phyloP scores from a whole-genome alignment of 2,888 invertebrate species.

The Caenorhabditis angaria region DNA sequence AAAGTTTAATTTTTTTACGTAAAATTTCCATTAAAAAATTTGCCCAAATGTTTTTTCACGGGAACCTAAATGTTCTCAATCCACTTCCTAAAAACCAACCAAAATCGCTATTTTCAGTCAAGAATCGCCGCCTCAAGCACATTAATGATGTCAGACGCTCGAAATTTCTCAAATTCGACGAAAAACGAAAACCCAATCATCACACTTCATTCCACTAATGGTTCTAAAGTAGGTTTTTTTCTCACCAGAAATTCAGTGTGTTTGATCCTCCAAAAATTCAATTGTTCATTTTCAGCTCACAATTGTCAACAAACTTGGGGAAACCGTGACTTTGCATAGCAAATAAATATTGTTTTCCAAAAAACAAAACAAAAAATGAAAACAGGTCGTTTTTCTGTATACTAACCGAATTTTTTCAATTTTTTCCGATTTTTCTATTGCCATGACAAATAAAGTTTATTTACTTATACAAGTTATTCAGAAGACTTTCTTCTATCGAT shows the following conservation, averaged over 20 bases:
- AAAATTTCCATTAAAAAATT: neutral
- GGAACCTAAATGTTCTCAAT: neutral
- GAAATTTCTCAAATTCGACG: conserved; percentile 24
- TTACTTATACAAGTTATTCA: no score
- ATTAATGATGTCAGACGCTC: conserved; percentile 29
- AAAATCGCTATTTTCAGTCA: conserved; percentile 6
- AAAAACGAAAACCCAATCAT: conserved; percentile 32
- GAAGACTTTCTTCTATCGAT: conserved; percentile 4
- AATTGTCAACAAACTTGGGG: conserved; percentile 31
- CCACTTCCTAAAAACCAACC: no score
- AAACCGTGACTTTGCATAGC: conserved; percentile 27
- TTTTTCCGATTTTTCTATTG: neutral
- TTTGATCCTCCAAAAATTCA: neutral
- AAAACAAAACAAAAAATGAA: neutral
- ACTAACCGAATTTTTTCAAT: neutral
- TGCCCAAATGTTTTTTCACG: neutral
- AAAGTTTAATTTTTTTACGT: neutral
- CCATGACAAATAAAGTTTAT: neutral
- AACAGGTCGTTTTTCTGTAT: neutral
- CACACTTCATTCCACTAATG: conserved; percentile 20
- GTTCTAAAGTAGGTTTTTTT: conserved; percentile 15
- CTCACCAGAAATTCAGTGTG: neutral
- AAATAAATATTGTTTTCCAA: conserved; percentile 12
- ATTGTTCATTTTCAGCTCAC: conserved; percentile 10
- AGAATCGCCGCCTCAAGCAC: conserved; percentile 13